phyloP scores from a whole-genome alignment of 2,888 invertebrate species.

The Oxycera nigricornis region DNA sequence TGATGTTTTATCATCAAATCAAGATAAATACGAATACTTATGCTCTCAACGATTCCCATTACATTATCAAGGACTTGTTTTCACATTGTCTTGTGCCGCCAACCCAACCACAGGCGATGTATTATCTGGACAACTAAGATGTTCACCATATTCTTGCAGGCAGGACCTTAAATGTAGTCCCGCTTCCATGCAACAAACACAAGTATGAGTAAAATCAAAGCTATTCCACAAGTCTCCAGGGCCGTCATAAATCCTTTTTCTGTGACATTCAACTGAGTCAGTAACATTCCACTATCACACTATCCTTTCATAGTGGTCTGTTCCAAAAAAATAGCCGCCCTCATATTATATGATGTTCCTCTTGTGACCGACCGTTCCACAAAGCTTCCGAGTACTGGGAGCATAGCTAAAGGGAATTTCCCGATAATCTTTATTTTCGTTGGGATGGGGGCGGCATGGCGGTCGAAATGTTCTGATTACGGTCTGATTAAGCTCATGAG shows the following conservation, averaged over 20 bases:
- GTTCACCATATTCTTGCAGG: not conserved
- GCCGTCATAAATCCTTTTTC: slow-evolving; percentile 37
- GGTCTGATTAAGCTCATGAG: slow-evolving; percentile 35
- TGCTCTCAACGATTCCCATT: slow-evolving; percentile 1
- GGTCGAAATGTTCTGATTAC: slow-evolving; percentile 21
- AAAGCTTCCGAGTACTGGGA: not conserved
- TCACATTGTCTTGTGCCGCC: not conserved
- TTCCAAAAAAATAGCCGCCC: slow-evolving; percentile 7
- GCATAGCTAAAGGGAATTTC: slow-evolving; percentile 8
- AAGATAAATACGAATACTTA: slow-evolving; percentile 23
- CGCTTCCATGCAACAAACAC: not conserved
- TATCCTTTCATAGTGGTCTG: not conserved
- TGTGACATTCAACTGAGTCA: slow-evolving; percentile 34
- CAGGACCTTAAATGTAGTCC: too few relatives aligned
- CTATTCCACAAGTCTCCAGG: slow-evolving; percentile 32
- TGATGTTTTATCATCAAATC: slow-evolving; percentile 1
- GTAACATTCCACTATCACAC: slow-evolving; percentile 20
- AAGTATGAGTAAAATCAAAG: not conserved
- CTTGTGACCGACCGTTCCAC: not conserved
- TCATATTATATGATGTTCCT: slow-evolving; percentile 4
- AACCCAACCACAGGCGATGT: slow-evolving; percentile 5
- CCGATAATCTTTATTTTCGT: slow-evolving; percentile 20
- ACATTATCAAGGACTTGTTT: not conserved
- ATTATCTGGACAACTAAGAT: slow-evolving; percentile 30
- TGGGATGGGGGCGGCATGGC: not conserved